A percentile compares a stretch with the other conserved stretches of the same genome.
phyloP scores from a whole-genome alignment of 2,797 vertebrate species.

The Coregonus sp. region DNA sequence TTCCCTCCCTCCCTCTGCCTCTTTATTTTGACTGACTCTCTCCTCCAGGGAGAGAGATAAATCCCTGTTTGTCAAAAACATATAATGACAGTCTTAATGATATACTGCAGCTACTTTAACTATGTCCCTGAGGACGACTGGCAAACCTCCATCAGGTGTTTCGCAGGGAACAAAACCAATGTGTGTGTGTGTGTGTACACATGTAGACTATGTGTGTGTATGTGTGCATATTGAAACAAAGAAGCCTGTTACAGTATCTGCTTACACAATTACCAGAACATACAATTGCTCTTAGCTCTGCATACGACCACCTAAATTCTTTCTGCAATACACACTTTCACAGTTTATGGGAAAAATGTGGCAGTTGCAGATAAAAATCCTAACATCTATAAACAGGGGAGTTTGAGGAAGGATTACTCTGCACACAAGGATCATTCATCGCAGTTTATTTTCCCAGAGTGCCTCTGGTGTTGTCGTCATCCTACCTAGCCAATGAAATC shows the following conservation, averaged over 20 bases:
- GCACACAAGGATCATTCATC: constrained; percentile 64
- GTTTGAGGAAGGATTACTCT: constrained; percentile 65
- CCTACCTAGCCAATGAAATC: constrained; percentile 59
- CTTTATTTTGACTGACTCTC: too few relatives aligned
- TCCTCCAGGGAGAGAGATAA: constrained; percentile 67
- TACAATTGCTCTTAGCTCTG: constrained; percentile 23
- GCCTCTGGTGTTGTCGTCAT: constrained; percentile 59
- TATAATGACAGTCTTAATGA: constrained; percentile 78
- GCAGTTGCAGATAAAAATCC: constrained; percentile 73
- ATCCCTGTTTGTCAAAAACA: constrained; percentile 78
- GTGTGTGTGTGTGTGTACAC: constrained; percentile 1
- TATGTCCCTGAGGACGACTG: constrained; percentile 65
- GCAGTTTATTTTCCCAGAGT: constrained; percentile 76
- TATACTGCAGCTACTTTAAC: constrained; percentile 70
- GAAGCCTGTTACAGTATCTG: too few relatives aligned
- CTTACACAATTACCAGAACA: constrained; percentile 7
- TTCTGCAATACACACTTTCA: constrained; percentile 22
- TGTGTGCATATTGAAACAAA: too few relatives aligned
- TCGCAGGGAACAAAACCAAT: background rate
- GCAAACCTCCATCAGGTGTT: constrained; percentile 55
- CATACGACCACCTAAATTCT: constrained; percentile 20
- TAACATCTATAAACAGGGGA: constrained; percentile 63
- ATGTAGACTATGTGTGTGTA: too few relatives aligned
- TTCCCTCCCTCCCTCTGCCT: constrained; percentile 1
- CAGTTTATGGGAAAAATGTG: constrained; percentile 65